Conservation (phyloP, 1,140 invertebrate species). For the Hyphantria cunea region DNA sequence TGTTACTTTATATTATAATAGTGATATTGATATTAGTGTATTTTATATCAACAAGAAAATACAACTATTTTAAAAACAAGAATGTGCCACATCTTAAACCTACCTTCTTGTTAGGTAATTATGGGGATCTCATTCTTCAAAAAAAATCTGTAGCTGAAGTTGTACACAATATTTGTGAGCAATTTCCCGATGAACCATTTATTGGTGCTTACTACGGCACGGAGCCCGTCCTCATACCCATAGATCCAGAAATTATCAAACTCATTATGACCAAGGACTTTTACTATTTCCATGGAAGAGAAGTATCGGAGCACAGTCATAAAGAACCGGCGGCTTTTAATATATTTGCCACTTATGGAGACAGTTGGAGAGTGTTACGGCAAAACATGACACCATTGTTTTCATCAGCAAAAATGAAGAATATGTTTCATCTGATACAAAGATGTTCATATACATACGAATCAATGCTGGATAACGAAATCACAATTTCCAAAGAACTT, state of each 20-base stretch:
- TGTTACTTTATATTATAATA: conserved; percentile 8
- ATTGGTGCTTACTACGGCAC: conserved; percentile 68
- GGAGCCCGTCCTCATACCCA: conserved; percentile 66
- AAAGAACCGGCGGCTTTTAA: conserved; percentile 56
- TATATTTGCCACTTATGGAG: conserved; percentile 63
- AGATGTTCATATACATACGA: conserved; percentile 63
- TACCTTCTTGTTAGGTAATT: conserved; percentile 61
- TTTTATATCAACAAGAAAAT: conserved; percentile 34
- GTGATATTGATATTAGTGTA: conserved; percentile 11
- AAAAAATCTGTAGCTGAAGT: conserved; percentile 39
- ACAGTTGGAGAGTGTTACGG: conserved; percentile 82
- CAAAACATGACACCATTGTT: conserved; percentile 83
- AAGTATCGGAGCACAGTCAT: conserved; percentile 70
- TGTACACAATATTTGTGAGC: conserved; percentile 39
- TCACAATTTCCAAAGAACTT: conserved; percentile 36
- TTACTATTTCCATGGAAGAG: conserved; percentile 75
- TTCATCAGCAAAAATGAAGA: conserved; percentile 83
- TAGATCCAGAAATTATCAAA: conserved; percentile 78
- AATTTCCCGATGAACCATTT: conserved; percentile 55
- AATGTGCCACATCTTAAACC: conserved; percentile 62
- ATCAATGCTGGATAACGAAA: conserved; percentile 41
- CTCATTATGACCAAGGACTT: conserved; percentile 77
- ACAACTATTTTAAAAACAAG: conserved; percentile 63
- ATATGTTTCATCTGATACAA: conserved; percentile 79
- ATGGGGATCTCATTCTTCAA: conserved; percentile 50